Evolutionary conservation across 1,140 invertebrate genomes (phyloP), one percentile per base, ranked within the genome.

Genomic region (Aphidius ervi): DNA sequence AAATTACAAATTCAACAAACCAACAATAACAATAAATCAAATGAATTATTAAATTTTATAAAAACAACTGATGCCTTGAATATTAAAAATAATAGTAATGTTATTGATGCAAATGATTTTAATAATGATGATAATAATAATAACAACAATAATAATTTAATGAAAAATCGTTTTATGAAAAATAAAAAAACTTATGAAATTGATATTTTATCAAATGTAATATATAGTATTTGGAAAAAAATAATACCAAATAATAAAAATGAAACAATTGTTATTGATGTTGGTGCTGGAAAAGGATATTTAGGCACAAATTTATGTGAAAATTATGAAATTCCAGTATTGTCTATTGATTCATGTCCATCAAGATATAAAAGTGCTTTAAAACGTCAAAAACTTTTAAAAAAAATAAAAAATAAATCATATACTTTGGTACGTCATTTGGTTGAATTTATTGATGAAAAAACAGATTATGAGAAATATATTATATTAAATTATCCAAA

Each of bases 231-330:
- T 67, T 74, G 61, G 63, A 70, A 53, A 42, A 67, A 40, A 16
- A 54, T 16, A 61, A 68, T 16, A 16, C 16, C 16, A 16, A 39
- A 42, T 48, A 65, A 57, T 46, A 60, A 23, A 2, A 23, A 31
- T 31, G 23, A 31, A 31, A 31, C 23, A 31, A 31, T 78, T 40
- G 82, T 93, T 63, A 83, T 95, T 47, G 93, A 96, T 76, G 85
- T 91, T 42, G 93, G 93, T 0, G 92, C 92, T 76, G 93, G 93
- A 1, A 91, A 91, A 74, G 93, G 92, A 1, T 92, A 94, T 77
- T 76, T 95, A 1, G 89, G 89, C 41, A 87, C 87, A 0, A 82
- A 88, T 56, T 75, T 95, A 49, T 83, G 88, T 1, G 81, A 92
- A 5, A 81, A 86, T 58, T 86, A 90, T 77, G 74, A 84, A 6